A percentile compares a stretch with the other conserved stretches of the same genome.
These are phyloP conservation scores for Bradynema listronoti DNA, from an alignment of 1,140 invertebrate genomes.

Conservation along the genomic window DNA sequence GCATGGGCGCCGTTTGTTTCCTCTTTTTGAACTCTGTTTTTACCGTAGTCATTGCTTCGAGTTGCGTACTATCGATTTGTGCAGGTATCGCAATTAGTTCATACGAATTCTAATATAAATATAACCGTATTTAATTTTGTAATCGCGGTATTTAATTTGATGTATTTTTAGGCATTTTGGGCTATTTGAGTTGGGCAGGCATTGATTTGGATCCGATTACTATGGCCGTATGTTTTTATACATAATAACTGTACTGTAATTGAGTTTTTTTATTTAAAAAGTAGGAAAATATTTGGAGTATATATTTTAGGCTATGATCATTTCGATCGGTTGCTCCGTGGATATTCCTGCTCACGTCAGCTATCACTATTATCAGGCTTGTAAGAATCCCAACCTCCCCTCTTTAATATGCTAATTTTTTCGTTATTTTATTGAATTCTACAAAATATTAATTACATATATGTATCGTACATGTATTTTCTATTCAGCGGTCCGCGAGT, in stretches of 20 bases:
- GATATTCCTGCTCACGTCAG: slow-evolving; percentile 61
- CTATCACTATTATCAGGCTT: slow-evolving; percentile 61
- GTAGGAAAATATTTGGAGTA: too few relatives aligned
- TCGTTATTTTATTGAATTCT: neutral
- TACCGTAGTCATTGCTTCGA: slow-evolving; percentile 58
- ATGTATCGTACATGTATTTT: too few relatives aligned
- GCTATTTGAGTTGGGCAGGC: slow-evolving; percentile 58
- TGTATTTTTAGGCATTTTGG: slow-evolving; percentile 52
- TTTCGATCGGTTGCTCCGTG: slow-evolving; percentile 60
- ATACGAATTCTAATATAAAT: slow-evolving; percentile 26
- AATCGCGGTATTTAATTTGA: slow-evolving; percentile 3
- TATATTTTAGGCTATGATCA: slow-evolving; percentile 60
- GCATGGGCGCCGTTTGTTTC: slow-evolving; percentile 59
- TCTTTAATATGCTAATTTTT: neutral
- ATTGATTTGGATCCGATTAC: slow-evolving; percentile 60
- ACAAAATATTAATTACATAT: too few relatives aligned
- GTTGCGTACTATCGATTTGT: slow-evolving; percentile 59
- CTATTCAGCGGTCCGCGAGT: slow-evolving; percentile 6
- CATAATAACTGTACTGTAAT: too few relatives aligned
- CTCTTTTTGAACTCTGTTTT: slow-evolving; percentile 60
- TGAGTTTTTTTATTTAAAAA: too few relatives aligned
- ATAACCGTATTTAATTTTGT: slow-evolving; percentile 18
- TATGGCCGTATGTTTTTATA: slow-evolving; percentile 58
- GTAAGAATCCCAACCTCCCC: slow-evolving; percentile 6
- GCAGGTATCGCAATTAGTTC: slow-evolving; percentile 20